Base-by-base conservation (phyloP, 2,888 invertebrate species). In the Cordilura impudica region DNA sequence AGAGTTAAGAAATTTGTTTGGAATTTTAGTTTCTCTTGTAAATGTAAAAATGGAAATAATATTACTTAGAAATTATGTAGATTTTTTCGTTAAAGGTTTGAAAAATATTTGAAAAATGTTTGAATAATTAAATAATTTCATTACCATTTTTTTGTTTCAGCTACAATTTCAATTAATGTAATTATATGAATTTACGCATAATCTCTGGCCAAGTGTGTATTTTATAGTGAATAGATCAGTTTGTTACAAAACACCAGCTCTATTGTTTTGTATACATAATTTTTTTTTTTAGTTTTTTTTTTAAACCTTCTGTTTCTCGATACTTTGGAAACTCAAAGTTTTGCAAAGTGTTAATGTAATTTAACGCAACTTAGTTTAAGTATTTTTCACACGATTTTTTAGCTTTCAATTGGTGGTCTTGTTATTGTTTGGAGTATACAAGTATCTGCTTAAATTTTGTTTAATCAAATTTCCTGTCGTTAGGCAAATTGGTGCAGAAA, bases 351-450 rank as follows among this genome's bases (percentile, higher is more conserved):
- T 81, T 81, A 76, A 81, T 74, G 77, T 80, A 79, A 81, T 80
- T 78, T 80, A 82, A 81, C 81, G 77, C 79, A 81, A 73, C 51
- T 81, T 73, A 58, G 60, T 78, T 82, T 71, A 76, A 76, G 61
- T 83, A 76, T 78, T 82, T 83, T 84, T 84, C 84, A 81, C 84
- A 84, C 83, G 84, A 82, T 76, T 81, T 78, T 70, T 63, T 69
- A 39, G 45, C 23, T 23, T 60, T n/a, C 47, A 10, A 31, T 47
- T 39, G n/a, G 5, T 72, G 14, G 43, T 49, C 19, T 45, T 26
- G 39, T 43, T 63, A 35, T 76, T 70, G 49, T 69, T 70, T 58
- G 7, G 10, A 2, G 10, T 29, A 7, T 21, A 18, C 12, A 35
- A 26, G 19, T 39, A 14, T 75, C 63, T 39, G 43, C 49, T 71